These are phyloP conservation scores for Chionomys nivalis DNA, from an alignment of 2,113 vertebrate species.

Conservation along the genomic window DNA sequence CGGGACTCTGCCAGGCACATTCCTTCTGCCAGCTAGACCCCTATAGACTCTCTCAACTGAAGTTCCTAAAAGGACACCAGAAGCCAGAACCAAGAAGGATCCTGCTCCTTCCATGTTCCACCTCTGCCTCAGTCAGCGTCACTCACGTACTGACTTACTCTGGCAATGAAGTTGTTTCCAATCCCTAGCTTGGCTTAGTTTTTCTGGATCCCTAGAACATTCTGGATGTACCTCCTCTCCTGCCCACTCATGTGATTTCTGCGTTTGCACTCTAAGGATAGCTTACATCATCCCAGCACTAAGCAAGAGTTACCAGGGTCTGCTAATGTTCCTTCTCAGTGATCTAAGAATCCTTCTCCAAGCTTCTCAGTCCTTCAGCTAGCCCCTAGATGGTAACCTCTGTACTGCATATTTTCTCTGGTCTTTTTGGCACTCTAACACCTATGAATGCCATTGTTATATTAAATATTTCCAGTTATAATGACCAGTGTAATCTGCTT, in stretches of 20 bases:
- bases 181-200: neutral
- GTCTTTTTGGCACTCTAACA: neutral
- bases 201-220: neutral
- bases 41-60: neutral
- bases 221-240: neutral
- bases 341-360: neutral
- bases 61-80: neutral
- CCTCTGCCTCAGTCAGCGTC: neutral
- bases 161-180: neutral
- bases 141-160: neutral
- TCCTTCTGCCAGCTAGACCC: neutral
- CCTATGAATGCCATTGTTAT: neutral
- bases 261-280: neutral
- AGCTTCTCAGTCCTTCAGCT: neutral
- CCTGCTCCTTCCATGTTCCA: neutral
- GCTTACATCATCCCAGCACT: neutral
- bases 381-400: neutral
- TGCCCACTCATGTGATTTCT: neutral
- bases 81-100: neutral
- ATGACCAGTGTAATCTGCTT: neutral
- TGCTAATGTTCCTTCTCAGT: neutral
- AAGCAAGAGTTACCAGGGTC: neutral
- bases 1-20: neutral
- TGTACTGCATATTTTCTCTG: neutral
- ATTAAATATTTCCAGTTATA: slow-evolving; percentile 17